Base-by-base conservation (phyloP, 2,797 vertebrate species). In the Halcyon badia region DNA sequence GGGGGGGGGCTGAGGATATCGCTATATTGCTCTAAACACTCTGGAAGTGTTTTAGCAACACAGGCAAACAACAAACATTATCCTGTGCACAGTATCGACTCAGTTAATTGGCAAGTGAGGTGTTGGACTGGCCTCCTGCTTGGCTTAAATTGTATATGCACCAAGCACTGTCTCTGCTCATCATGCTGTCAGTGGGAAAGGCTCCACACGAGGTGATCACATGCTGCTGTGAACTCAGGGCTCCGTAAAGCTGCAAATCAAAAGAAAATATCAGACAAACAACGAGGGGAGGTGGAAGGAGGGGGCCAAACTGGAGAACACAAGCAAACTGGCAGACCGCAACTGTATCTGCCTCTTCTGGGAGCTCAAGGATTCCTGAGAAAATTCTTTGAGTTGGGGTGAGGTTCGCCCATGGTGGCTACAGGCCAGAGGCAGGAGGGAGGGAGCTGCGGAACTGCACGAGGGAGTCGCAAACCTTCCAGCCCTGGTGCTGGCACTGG, bases 171-270 rank as follows among this genome's bases (percentile, higher is more conserved):
- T 18, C 91, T 96, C 81, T 6, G 49, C 94, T 97, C 91, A 94
- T 97, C 96, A 94, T 16, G 78, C 94, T 96, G 96, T 91, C 96
- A 92, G 96, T 94, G 95, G 96, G 96, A 92, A 94, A 87, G 90
- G 89, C 96, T 97, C 81, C 95, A 94, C 51, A 71, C 89, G 80
- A 89, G 65, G 96, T 92, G 96, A 96, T 95, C 95, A 92, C 96
- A 95, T n/a, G 57, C 96, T 94, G 94, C 90, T 75, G 81, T 84
- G 92, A 69, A 17, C 82, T 57, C 88, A 0, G 73, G 10, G 82
- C 92, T 93, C 21, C 3, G 68, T 35, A 97, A 92, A 80, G 89
- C 95, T 91, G 82, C 94, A 96, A 95, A 97, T 96, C 95, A 96
- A 97, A 94, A 52, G 84, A 24, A 96, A 96, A 94, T 48, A 80